These are phyloP conservation scores for Athetis lepigone DNA, from an alignment of 2,888 invertebrate species.

Conservation along the genomic window DNA sequence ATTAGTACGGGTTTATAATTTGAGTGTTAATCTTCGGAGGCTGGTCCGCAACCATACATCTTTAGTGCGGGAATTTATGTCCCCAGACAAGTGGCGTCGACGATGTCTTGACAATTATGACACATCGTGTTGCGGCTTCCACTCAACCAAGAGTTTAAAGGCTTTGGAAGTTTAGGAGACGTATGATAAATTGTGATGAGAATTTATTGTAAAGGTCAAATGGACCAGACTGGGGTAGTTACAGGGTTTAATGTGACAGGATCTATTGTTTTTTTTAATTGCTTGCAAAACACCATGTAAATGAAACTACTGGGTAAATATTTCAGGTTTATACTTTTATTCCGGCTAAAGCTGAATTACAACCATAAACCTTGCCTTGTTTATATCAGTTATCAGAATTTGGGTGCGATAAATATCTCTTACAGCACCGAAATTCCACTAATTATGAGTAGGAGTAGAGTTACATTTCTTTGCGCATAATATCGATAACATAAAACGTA, in stretches of 20 bases:
- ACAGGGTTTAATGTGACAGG: neutral
- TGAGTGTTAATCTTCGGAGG: conserved; percentile 17
- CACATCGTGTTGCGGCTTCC: neutral
- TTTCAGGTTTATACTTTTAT: too few relatives aligned
- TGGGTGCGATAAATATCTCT: too few relatives aligned
- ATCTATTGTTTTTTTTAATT: neutral
- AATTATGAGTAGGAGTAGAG: too few relatives aligned
- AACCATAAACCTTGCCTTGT: too few relatives aligned
- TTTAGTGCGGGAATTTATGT: conserved; percentile 15
- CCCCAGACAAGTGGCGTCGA: conserved; percentile 20
- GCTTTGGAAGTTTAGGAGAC: neutral
- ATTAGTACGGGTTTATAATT: conserved; percentile 24
- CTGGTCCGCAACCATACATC: conserved; percentile 16
- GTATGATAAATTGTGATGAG: neutral
- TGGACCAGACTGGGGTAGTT: neutral
- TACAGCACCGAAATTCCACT: too few relatives aligned
- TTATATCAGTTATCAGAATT: too few relatives aligned
- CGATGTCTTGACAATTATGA: conserved; percentile 34
- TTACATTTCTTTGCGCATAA: too few relatives aligned
- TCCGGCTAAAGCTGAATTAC: too few relatives aligned
- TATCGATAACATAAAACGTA: too few relatives aligned
- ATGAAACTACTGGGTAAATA: too few relatives aligned
- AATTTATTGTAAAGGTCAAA: neutral
- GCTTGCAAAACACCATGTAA: neutral
- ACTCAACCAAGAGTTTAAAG: neutral